phyloP scores from a whole-genome alignment of 1,140 invertebrate genomes.

The Drosophila ficusphila region DNA sequence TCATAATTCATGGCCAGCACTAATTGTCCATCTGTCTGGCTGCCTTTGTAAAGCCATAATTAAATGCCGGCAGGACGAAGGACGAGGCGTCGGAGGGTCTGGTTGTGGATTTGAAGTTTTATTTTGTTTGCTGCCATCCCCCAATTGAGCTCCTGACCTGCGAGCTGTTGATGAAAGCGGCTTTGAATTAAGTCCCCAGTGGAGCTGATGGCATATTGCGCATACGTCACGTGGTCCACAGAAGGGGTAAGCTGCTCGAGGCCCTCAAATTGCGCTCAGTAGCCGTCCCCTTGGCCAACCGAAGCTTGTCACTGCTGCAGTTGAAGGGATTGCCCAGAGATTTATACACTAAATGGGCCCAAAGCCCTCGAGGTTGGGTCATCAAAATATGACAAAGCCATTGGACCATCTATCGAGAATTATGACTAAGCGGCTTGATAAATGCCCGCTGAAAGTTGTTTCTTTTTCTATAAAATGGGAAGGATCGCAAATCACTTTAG shows the following conservation, averaged over 20 bases:
- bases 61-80: constrained; percentile 27
- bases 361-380: not conserved
- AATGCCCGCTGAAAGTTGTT: not conserved
- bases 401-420: not conserved
- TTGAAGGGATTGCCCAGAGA: constrained; percentile 32
- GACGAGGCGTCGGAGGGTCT: not conserved
- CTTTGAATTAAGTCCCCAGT: constrained; percentile 51
- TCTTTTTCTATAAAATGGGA: not conserved
- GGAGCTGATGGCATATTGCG: constrained; percentile 25
- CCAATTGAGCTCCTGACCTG: constrained; percentile 14
- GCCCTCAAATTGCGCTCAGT: not conserved
- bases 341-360: constrained; percentile 31
- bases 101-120: constrained; percentile 15
- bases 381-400: constrained; percentile 24
- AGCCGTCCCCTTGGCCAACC: constrained; percentile 16
- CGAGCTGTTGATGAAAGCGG: constrained; percentile 37
- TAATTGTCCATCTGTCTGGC: constrained; percentile 50
- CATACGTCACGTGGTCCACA: constrained; percentile 43
- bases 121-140: constrained; percentile 6
- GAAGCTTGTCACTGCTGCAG: constrained; percentile 33
- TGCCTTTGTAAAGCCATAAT: constrained; percentile 27
- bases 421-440: constrained; percentile 11
- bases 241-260: not conserved
- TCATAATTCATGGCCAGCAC: constrained; percentile 47
- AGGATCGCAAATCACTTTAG: too few relatives aligned